Percentiles rank a stretch among this genome's conserved stretches.
phyloP scores from a whole-genome alignment of 2,113 vertebrate species.

The Corythoichthys haematopterus region DNA sequence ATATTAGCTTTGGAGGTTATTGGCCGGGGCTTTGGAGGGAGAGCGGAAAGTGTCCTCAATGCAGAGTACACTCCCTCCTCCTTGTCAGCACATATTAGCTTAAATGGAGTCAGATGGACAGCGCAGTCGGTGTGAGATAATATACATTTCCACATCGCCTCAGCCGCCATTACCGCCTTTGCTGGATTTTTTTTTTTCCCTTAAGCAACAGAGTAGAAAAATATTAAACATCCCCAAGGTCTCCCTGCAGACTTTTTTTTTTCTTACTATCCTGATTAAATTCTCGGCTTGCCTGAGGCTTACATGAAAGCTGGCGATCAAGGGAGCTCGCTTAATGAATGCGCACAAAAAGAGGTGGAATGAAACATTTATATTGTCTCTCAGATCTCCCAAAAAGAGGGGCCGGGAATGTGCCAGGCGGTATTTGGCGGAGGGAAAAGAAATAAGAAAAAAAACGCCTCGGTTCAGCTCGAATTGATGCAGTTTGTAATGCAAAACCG shows the following conservation, averaged over 20 bases:
- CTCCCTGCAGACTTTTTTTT: slow-evolving; percentile 32
- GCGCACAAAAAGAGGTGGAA: slow-evolving; percentile 33
- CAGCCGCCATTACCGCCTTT: slow-evolving; percentile 1
- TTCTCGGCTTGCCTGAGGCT: slow-evolving; percentile 46
- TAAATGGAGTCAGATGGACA: slow-evolving; percentile 42
- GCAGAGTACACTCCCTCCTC: slow-evolving; percentile 23
- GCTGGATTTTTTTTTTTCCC: slow-evolving; percentile 10
- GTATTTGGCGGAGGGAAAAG: slow-evolving; percentile 7
- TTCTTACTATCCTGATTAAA: slow-evolving; percentile 54
- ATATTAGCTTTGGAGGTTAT: slow-evolving; percentile 57
- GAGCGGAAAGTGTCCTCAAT: slow-evolving; percentile 36
- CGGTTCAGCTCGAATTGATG: not conserved
- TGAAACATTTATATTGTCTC: slow-evolving; percentile 62
- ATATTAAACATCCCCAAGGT: slow-evolving; percentile 29
- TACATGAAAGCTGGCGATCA: slow-evolving; percentile 64
- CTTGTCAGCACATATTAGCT: slow-evolving; percentile 43
- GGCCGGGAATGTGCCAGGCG: slow-evolving; percentile 24
- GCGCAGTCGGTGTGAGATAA: slow-evolving; percentile 14
- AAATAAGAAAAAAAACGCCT: not conserved
- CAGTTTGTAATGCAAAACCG: not conserved
- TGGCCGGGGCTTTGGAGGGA: slow-evolving; percentile 23
- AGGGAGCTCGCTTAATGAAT: slow-evolving; percentile 38
- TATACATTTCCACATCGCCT: slow-evolving; percentile 5
- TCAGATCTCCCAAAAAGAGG: slow-evolving; percentile 47
- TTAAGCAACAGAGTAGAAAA: slow-evolving; percentile 4